phyloP scores from a whole-genome alignment of 2,113 vertebrate genomes.

The Eurystomus gularis region DNA sequence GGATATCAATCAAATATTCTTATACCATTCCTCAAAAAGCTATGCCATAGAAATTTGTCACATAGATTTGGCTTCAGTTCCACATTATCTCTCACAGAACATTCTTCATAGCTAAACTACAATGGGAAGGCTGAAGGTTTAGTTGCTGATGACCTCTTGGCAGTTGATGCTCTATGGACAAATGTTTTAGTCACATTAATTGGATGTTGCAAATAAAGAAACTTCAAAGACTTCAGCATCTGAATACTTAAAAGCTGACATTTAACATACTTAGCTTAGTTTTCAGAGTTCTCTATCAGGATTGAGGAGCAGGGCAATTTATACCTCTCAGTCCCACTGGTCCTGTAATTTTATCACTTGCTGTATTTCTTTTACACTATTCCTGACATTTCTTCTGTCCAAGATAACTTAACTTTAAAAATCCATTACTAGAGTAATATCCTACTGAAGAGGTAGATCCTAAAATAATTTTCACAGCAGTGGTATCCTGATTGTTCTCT shows the following conservation, averaged over 20 bases:
- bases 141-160: background rate
- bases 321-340: background rate
- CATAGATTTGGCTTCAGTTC: background rate
- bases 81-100: background rate
- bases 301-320: background rate
- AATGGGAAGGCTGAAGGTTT: background rate
- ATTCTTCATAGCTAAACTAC: background rate
- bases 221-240: background rate
- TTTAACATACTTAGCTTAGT: background rate
- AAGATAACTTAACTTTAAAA: background rate
- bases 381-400: background rate
- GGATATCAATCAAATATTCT: background rate
- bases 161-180: background rate
- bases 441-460: background rate
- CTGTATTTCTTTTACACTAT: background rate
- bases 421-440: background rate
- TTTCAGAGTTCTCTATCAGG: background rate
- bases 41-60: background rate
- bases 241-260: background rate
- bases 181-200: background rate
- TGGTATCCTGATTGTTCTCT: background rate
- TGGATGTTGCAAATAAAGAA: background rate
- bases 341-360: background rate
- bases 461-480: background rate
- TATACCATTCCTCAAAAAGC: background rate